Evolutionary conservation across 2,888 invertebrate species (phyloP).

Genomic region (Drosophila antonietae): DNA sequence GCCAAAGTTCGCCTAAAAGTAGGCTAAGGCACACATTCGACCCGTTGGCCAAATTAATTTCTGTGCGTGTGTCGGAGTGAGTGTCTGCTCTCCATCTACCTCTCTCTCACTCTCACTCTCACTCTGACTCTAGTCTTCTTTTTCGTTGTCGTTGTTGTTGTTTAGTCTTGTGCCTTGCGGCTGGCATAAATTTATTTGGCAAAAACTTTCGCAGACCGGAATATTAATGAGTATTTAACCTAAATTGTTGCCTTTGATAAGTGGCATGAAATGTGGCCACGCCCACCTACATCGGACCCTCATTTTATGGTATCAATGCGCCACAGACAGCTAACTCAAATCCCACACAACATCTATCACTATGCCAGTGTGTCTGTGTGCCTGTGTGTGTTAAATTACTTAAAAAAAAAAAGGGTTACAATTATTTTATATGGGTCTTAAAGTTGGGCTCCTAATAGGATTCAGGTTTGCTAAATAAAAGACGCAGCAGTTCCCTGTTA

Average conservation of each 20-base stretch:
- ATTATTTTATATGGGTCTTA: conserved; percentile 68
- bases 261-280: conserved; percentile 72
- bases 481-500: conserved; percentile 33
- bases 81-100: not conserved
- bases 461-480: conserved; percentile 30
- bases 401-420: conserved; percentile 66
- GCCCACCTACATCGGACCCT: conserved; percentile 16
- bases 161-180: conserved; percentile 65
- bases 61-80: conserved; percentile 37
- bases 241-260: conserved; percentile 81
- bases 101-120: not conserved
- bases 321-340: conserved; percentile 51
- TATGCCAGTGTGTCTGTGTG: conserved; percentile 5
- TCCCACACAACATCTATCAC: conserved; percentile 3
- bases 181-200: conserved; percentile 79
- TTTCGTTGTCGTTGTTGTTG: conserved; percentile 36
- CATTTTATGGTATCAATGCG: conserved; percentile 65
- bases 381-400: conserved; percentile 63
- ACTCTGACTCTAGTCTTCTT: not conserved
- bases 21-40: conserved; percentile 54
- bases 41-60: conserved; percentile 62
- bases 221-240: conserved; percentile 81
- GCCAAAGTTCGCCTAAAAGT: conserved; percentile 46
- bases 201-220: conserved; percentile 81
- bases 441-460: conserved; percentile 43